Evolutionary conservation across 2,888 invertebrate genomes (phyloP), one percentile per base, ranked within the genome.

Genomic region (Ashinkailepas kermadecensis): DNA sequence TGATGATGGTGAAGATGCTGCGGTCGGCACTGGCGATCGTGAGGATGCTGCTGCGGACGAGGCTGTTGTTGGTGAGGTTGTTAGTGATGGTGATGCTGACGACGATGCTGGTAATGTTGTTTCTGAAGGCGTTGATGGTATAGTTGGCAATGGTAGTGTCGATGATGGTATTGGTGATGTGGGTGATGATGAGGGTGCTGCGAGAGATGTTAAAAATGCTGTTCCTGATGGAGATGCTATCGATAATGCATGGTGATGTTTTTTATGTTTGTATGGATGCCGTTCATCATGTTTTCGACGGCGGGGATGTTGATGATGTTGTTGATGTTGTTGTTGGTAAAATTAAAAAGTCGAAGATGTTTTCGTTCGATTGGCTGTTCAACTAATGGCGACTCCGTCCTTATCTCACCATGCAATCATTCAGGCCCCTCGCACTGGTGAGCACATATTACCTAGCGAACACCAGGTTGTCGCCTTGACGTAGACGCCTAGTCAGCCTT

Each of bases 171-270:
- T 13, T 74, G 74, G 21, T 7, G 8, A 74, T 74, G 74, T 13
- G 11, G 74, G 18, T 74, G 74, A 3, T 74, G 74, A 74, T 74
- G 74, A 74, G 11, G 74, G 18, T 74, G 74, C 11, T 74, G 74
- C 11, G 11, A 18, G 21, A 12, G 74, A 39, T 74, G 74, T 1
- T 7, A 18, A 74, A 13, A 8, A 7, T 74, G 74, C 11, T 74
- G 74, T 12, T 74, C 13, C 11, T 74, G 74, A 74, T 74, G 74
- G 21, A 13, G 74, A 74, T 74, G 74, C 11, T 74, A 15, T 1
- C 15, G 59, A 59, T 59, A 15, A 59, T 13, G 11, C 12, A 4
- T 59, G 59, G 15, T 59, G 59, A 59, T 59, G 59, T 59, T 59
- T 11, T 13, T 59, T 3, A 23, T 74, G 74, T 13, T 74, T 11